Conservation (phyloP, 2,888 invertebrate genomes). For the Netelia inedita region DNA sequence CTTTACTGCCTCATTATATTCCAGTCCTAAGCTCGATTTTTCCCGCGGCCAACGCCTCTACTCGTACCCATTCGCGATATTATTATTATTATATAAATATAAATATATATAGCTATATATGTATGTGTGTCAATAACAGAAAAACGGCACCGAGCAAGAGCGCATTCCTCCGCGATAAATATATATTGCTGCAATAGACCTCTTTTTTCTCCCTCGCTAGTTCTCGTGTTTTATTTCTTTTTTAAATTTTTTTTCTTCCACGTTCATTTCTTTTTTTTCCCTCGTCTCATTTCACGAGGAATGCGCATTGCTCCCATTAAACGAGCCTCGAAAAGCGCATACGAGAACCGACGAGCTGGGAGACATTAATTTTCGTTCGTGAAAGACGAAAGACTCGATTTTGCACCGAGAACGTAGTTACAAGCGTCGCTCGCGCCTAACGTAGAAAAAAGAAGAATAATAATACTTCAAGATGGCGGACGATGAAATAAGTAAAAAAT, state of each 20-base stretch:
- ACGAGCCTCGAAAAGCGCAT: slow-evolving; percentile 29
- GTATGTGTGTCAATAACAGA: background rate
- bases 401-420: too few species aligned
- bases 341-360: slow-evolving; percentile 5
- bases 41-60: slow-evolving; percentile 50
- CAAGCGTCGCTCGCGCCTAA: too few species aligned
- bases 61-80: background rate
- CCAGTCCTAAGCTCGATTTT: slow-evolving; percentile 50
- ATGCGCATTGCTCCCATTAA: slow-evolving; percentile 37
- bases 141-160: background rate
- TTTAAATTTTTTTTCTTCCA: too few species aligned
- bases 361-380: slow-evolving; percentile 18
- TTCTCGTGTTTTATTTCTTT: background rate
- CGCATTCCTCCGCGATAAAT: slow-evolving; percentile 1
- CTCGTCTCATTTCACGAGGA: slow-evolving; percentile 11
- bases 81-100: background rate
- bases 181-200: slow-evolving; percentile 11
- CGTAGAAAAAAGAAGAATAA: too few species aligned
- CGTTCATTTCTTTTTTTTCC: slow-evolving; percentile 15
- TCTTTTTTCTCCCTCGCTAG: slow-evolving; percentile 1
- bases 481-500: too few species aligned
- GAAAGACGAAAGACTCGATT: background rate
- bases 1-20: slow-evolving; percentile 58
- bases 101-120: background rate
- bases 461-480: too few species aligned